Conservation (phyloP, 2,113 vertebrate genomes). For the Panthera tigris region DNA sequence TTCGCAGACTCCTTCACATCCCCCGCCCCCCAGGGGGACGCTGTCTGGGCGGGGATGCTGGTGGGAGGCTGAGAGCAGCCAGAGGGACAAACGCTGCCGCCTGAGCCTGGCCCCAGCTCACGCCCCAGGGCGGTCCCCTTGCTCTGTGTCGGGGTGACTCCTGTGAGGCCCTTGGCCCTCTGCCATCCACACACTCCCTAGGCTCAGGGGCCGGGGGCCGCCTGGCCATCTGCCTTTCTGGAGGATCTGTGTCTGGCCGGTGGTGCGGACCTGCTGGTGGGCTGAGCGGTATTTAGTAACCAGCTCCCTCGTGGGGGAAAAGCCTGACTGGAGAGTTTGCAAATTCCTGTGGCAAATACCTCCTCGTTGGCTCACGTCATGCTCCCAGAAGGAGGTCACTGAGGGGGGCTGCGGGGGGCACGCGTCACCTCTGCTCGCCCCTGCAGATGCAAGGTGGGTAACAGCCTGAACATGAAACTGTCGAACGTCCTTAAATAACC, state of each 20-base stretch:
- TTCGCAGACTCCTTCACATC: not conserved
- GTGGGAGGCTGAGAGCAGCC: not conserved
- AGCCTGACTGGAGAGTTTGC: not conserved
- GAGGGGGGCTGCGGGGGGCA: not conserved
- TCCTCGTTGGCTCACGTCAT: not conserved
- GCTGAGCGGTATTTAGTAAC: not conserved
- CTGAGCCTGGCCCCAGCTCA: not conserved
- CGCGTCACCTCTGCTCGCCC: rapidly evolving
- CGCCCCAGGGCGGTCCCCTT: rapidly evolving
- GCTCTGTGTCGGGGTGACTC: not conserved
- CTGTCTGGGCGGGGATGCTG: not conserved
- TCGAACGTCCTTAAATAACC: rapidly evolving
- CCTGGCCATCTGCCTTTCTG: not conserved
- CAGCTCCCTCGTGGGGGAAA: rapidly evolving
- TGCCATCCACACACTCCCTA: rapidly evolving
- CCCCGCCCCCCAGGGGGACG: rapidly evolving
- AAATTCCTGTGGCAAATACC: rapidly evolving
- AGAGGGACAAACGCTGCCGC: too few relatives aligned
- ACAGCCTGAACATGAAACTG: not conserved
- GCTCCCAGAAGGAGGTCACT: not conserved
- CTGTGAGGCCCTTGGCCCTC: not conserved
- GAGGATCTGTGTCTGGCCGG: not conserved
- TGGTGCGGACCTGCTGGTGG: not conserved
- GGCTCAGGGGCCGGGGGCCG: not conserved
- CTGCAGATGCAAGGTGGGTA: rapidly evolving